Percentiles rank a stretch among this genome's conserved stretches.
Evolutionary conservation across 64 coral and sea anemone species (phyloP).

Genomic region (Astreopora myriophthalma): DNA sequence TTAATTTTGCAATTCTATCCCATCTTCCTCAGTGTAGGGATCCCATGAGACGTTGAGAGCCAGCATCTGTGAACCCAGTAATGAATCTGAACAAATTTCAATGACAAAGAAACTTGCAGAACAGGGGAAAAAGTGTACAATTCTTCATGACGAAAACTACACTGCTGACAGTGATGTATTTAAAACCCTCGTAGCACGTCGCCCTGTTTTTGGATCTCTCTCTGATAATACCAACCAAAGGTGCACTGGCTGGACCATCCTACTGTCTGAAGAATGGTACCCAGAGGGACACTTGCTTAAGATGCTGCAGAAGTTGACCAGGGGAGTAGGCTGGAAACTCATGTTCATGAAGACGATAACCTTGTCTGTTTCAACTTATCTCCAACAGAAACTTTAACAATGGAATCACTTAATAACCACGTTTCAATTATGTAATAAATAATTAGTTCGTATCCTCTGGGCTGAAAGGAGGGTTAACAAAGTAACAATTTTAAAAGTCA

Average conservation of each 20-base stretch:
- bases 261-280: background rate
- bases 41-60: background rate
- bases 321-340: background rate
- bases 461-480: background rate
- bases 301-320: background rate
- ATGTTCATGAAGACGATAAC: background rate
- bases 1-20: too few species aligned
- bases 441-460: background rate
- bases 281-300: background rate
- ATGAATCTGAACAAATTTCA: background rate
- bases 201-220: background rate
- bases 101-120: background rate
- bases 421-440: background rate
- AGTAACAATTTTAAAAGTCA: background rate
- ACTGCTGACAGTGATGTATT: background rate
- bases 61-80: conserved; percentile 9
- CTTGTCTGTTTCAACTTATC: background rate
- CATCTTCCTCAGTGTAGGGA: too few species aligned
- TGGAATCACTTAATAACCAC: background rate
- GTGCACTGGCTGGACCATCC: background rate
- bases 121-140: background rate
- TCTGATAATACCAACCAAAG: background rate
- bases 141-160: background rate
- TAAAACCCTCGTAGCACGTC: background rate
- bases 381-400: background rate